These are phyloP conservation scores for Odontesthes bonariensis DNA, from an alignment of 2,113 vertebrate genomes.

Conservation along the genomic window DNA sequence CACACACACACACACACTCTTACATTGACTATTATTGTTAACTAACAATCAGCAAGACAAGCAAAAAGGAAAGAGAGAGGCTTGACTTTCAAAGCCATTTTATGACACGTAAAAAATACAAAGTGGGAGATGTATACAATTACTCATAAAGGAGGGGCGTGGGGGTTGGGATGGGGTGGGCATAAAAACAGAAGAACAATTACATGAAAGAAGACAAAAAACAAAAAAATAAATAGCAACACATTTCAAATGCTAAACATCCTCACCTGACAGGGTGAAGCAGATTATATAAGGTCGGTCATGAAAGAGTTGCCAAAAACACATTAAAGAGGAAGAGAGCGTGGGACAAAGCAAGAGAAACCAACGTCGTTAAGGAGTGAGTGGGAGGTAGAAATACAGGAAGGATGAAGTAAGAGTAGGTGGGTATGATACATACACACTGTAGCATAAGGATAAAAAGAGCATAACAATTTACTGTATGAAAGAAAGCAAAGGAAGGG, in stretches of 20 bases:
- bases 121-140: neutral
- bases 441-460: neutral
- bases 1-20: constrained; percentile 24
- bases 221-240: no score
- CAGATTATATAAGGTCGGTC: neutral
- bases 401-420: constrained; percentile 42
- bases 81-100: constrained; percentile 32
- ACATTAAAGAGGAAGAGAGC: neutral
- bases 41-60: constrained; percentile 39
- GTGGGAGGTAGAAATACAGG: constrained; percentile 47
- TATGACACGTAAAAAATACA: neutral
- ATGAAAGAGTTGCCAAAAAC: constrained; percentile 4
- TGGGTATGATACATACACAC: constrained; percentile 8
- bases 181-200: neutral
- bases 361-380: constrained; percentile 21
- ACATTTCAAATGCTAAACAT: neutral
- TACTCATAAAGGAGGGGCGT: neutral
- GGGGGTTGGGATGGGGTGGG: neutral
- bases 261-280: constrained; percentile 21
- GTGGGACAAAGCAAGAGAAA: constrained; percentile 34
- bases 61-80: constrained; percentile 15
- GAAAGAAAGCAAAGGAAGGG: neutral
- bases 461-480: constrained; percentile 6
- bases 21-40: constrained; percentile 13
- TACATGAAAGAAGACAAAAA: neutral